Conservation (phyloP, 2,797 vertebrate genomes). For the Hemitrygon akajei region DNA sequence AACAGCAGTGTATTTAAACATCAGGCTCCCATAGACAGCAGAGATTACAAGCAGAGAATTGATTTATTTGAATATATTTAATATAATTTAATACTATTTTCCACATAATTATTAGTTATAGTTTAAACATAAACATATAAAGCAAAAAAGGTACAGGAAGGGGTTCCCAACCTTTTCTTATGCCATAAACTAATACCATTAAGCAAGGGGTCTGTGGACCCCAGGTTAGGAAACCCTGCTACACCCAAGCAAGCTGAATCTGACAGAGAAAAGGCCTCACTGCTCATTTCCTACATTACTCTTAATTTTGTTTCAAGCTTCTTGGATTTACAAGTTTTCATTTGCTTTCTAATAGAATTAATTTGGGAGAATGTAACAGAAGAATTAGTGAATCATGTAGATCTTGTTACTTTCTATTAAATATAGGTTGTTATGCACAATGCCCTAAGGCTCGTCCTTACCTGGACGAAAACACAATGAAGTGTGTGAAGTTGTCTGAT, state of each 20-base stretch:
- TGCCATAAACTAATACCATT: too few relatives aligned
- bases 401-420: not conserved
- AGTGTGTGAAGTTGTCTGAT: constrained; percentile 8
- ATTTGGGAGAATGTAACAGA: not conserved
- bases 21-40: too few relatives aligned
- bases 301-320: not conserved
- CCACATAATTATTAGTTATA: not conserved
- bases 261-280: not conserved
- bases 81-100: too few relatives aligned
- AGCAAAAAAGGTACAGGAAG: not conserved
- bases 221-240: too few relatives aligned
- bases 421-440: constrained; percentile 31
- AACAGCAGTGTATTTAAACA: too few relatives aligned
- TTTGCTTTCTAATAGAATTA: not conserved
- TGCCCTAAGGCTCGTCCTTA: not conserved
- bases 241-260: not conserved
- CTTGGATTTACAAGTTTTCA: not conserved
- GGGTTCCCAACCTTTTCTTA: too few relatives aligned
- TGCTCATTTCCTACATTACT: not conserved
- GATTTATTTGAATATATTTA: too few relatives aligned
- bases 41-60: too few relatives aligned
- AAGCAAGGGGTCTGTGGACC: too few relatives aligned
- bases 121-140: not conserved
- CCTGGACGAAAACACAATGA: constrained; percentile 33
- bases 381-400: too few relatives aligned